Base-by-base conservation (phyloP, 2,797 vertebrate species). In the Siniperca undulata region DNA sequence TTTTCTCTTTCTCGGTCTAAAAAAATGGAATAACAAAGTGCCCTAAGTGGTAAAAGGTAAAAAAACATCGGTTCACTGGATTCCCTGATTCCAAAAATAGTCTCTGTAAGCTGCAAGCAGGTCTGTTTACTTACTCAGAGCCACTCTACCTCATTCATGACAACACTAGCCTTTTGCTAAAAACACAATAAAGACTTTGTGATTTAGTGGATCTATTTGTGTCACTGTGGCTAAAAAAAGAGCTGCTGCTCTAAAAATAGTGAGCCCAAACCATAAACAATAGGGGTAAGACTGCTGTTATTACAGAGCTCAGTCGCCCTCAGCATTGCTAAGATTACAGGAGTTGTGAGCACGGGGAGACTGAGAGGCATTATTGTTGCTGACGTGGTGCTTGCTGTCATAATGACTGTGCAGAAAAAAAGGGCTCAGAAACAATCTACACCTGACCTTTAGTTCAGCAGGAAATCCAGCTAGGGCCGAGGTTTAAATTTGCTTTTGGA, bases 371-470 rank as follows among this genome's bases (percentile, higher is more conserved):
- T 91, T 92, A 86, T 85, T 90, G 91, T 75, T 87, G 91, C 88
- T 94, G 94, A 94, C 91, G 91, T 91, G 86, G 74, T 69, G 36
- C 74, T 50, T 48, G 80, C 59, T 89, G 94, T 92, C 92, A 93
- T 86, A 85, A 91, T 95, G 94, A 94, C 91, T 87, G 65, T 66
- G 91, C 92, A 93, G 83, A 78, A 80, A 77, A 82, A 71, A 42
- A 68, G 6, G 11, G 14, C 60, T 66, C 5, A 44, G 86, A 90
- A 89, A 90, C 78, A 83, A 77, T 85, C 67, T 46, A 74, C 59
- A 73, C 64, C 85, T 86, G 89, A 92, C 87, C 91, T 92, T 94
- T 76, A 7, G 55, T 72, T 70, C 65, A 71, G 55, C 70, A 86
- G 90, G 91, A 91, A 93, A 89, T 81, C 74, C 86, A 84, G 44